These are phyloP conservation scores for Liparis tanakae DNA, from an alignment of 2,797 vertebrate species.

Conservation along the genomic window DNA sequence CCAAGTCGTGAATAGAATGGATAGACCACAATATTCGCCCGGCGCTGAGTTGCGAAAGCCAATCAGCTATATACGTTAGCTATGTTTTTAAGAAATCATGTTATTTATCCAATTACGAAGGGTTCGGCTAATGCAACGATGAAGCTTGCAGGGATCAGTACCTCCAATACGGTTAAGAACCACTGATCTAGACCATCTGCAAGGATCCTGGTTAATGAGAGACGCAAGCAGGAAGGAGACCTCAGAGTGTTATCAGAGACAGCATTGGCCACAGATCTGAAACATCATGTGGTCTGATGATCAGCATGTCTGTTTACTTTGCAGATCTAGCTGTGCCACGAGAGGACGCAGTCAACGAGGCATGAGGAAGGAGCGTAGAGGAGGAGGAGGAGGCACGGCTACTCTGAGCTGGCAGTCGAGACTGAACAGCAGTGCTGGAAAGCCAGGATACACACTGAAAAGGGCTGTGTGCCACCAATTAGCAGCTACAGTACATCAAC, in stretches of 20 bases:
- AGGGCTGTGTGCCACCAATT: constrained; percentile 34
- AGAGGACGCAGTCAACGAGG: constrained; percentile 50
- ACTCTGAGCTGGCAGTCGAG: constrained; percentile 37
- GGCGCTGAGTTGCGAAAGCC: too few relatives aligned
- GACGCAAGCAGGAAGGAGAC: constrained; percentile 26
- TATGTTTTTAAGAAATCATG: too few relatives aligned
- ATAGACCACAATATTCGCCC: too few relatives aligned
- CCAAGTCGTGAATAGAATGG: too few relatives aligned
- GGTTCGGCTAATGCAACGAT: too few relatives aligned
- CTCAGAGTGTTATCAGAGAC: too few relatives aligned
- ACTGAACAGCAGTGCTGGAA: constrained; percentile 36
- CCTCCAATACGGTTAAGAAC: too few relatives aligned
- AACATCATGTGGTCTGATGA: constrained; percentile 48
- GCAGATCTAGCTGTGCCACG: constrained; percentile 40
- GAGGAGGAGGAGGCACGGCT: constrained; percentile 34
- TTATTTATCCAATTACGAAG: too few relatives aligned
- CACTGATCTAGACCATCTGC: too few relatives aligned
- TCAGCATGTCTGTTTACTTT: constrained; percentile 54
- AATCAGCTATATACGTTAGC: too few relatives aligned
- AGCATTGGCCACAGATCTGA: constrained; percentile 34
- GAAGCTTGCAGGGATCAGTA: too few relatives aligned
- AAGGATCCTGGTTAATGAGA: constrained; percentile 16
- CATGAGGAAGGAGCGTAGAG: constrained; percentile 35
- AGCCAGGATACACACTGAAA: constrained; percentile 17
- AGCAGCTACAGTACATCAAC: constrained; percentile 11